A percentile compares a stretch with the other conserved stretches of the same genome.
phyloP scores from a whole-genome alignment of 2,797 vertebrate species.

The Heteromormyrus szaboi region DNA sequence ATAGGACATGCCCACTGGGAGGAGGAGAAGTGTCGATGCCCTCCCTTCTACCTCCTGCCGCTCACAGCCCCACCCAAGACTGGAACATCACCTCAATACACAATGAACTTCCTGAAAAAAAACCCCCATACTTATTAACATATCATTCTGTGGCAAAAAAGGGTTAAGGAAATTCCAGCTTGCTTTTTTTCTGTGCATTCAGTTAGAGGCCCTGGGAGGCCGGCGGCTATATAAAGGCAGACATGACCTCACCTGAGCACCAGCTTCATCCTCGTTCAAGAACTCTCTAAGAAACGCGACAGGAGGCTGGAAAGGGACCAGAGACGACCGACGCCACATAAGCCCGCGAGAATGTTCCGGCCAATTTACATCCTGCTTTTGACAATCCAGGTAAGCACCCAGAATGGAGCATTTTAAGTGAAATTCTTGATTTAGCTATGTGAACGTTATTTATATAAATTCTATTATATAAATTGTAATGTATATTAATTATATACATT shows the following conservation, averaged over 20 bases:
- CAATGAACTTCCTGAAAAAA: conserved; percentile 19
- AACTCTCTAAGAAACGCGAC: background rate
- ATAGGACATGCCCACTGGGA: conserved; percentile 32
- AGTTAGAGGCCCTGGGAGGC: conserved; percentile 17
- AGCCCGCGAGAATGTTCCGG: background rate
- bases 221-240: conserved; percentile 49
- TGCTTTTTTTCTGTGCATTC: conserved; percentile 24
- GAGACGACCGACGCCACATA: conserved; percentile 5
- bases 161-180: background rate
- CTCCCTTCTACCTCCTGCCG: background rate
- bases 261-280: conserved; percentile 28
- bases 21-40: background rate
- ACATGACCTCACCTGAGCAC: conserved; percentile 23
- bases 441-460: background rate
- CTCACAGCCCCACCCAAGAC: background rate
- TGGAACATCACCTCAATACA: background rate
- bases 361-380: conserved; percentile 50
- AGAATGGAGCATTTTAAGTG: background rate
- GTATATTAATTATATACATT: background rate
- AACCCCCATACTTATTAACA: conserved; percentile 26
- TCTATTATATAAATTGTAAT: background rate
- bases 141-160: conserved; percentile 5
- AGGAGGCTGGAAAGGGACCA: background rate
- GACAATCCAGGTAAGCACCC: conserved; percentile 42
- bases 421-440: background rate